Percentiles rank a stretch among this genome's conserved stretches.
Conservation (phyloP, 1,140 invertebrate species). For the Brachionus rubens region DNA sequence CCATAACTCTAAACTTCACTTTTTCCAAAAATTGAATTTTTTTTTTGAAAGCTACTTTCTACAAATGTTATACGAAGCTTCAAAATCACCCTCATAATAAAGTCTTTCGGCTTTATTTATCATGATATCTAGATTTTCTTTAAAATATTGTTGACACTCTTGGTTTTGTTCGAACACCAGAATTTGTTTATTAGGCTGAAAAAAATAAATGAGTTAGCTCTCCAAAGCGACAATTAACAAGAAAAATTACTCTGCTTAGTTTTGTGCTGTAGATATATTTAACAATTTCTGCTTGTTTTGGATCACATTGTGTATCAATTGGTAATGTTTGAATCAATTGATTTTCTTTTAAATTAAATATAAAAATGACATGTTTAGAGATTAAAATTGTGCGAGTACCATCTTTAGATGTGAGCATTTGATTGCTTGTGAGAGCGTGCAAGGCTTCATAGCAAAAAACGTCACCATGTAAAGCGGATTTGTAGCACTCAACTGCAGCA, state of each 20-base stretch:
- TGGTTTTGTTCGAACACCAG: constrained; percentile 48
- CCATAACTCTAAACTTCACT: no score
- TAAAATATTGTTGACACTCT: constrained; percentile 55
- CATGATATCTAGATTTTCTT: constrained; percentile 72
- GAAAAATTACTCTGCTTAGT: constrained; percentile 16
- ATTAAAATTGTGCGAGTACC: not conserved
- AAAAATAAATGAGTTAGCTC: constrained; percentile 23
- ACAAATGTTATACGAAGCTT: constrained; percentile 71
- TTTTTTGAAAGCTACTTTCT: constrained; percentile 65
- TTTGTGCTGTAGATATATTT: constrained; percentile 31
- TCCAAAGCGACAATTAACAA: not conserved
- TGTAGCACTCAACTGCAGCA: constrained; percentile 22
- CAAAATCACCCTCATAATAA: constrained; percentile 83
- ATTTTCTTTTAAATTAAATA: not conserved
- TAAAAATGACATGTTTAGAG: not conserved
- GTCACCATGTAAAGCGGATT: constrained; percentile 21
- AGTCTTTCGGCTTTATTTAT: constrained; percentile 74
- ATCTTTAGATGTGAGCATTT: constrained; percentile 34
- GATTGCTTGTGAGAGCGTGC: not conserved
- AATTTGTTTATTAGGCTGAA: constrained; percentile 48
- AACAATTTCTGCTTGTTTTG: constrained; percentile 11
- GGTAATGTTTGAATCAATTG: constrained; percentile 23
- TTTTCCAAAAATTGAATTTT: no score
- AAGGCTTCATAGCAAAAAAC: constrained; percentile 43
- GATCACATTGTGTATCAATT: constrained; percentile 24